phyloP scores from a whole-genome alignment of 2,888 invertebrate genomes.

The Acrobasis repandana region DNA sequence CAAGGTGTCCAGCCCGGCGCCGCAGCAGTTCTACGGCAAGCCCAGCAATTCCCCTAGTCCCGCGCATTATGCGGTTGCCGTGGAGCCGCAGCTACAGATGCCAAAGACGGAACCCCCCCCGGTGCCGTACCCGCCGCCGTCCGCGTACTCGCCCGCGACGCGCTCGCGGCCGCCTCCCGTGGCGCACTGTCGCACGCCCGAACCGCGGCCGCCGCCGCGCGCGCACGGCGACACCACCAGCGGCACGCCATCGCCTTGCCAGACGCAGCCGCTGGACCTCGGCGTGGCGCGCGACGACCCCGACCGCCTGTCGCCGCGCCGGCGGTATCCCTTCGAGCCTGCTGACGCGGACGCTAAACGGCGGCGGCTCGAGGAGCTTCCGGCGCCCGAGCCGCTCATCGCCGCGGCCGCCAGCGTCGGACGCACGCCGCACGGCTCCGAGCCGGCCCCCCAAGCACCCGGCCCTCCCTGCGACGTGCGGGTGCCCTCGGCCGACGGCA shows the following conservation, averaged over 20 bases:
- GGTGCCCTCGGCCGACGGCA: slow-evolving; percentile 84
- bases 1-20: slow-evolving; percentile 90
- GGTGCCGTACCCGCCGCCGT: slow-evolving; percentile 72
- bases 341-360: slow-evolving; percentile 85
- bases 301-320: slow-evolving; percentile 84
- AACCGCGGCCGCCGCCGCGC: slow-evolving; percentile 71
- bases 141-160: slow-evolving; percentile 61
- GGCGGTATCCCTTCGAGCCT: slow-evolving; percentile 83
- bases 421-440: slow-evolving; percentile 84
- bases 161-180: slow-evolving; percentile 80
- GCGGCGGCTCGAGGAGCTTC: slow-evolving; percentile 82
- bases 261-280: slow-evolving; percentile 91
- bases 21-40: slow-evolving; percentile 89
- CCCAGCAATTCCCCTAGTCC: slow-evolving; percentile 72
- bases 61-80: slow-evolving; percentile 69
- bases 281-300: slow-evolving; percentile 87
- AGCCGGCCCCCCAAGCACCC: slow-evolving; percentile 74
- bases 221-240: slow-evolving; percentile 58
- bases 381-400: slow-evolving; percentile 85
- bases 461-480: slow-evolving; percentile 79
- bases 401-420: slow-evolving; percentile 88
- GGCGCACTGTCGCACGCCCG: slow-evolving; percentile 81
- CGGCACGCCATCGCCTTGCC: slow-evolving; percentile 77
- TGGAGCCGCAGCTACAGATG: slow-evolving; percentile 77
- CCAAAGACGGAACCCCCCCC: slow-evolving; percentile 80